phyloP scores from a whole-genome alignment of 2,797 vertebrate genomes.

The Phyllotis vaccarum region DNA sequence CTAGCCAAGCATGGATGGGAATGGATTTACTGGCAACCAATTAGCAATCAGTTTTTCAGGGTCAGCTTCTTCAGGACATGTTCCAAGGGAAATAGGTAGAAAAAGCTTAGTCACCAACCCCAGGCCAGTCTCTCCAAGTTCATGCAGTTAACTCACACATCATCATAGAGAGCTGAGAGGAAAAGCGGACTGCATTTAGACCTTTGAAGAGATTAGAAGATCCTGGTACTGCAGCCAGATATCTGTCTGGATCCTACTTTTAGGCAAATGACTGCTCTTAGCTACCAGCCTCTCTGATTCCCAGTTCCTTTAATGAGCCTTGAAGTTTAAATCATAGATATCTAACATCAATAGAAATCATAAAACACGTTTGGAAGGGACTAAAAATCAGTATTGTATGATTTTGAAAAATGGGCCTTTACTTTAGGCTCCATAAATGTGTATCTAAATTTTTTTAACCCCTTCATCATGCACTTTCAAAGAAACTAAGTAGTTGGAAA shows the following conservation, averaged over 20 bases:
- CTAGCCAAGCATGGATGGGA: neutral
- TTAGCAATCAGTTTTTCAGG: slow-evolving; percentile 20
- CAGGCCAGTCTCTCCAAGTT: neutral
- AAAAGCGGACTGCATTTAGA: neutral
- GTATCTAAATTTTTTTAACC: neutral
- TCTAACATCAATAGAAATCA: neutral
- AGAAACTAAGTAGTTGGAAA: neutral
- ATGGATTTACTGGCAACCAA: slow-evolving; percentile 53
- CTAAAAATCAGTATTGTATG: neutral
- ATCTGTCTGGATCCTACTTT: neutral
- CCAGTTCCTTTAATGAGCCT: neutral
- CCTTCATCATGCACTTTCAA: neutral
- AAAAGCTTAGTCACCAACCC: slow-evolving; percentile 62
- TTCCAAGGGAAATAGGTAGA: slow-evolving; percentile 5
- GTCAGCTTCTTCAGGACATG: slow-evolving; percentile 28
- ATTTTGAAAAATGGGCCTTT: neutral
- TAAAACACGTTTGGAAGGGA: neutral
- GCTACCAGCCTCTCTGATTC: slow-evolving; percentile 15
- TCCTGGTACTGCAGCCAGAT: neutral
- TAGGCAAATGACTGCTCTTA: neutral
- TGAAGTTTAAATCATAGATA: slow-evolving; percentile 37
- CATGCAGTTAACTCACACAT: neutral
- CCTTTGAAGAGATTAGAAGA: neutral
- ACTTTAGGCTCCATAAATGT: neutral
- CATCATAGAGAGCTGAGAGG: neutral